Conservation (phyloP, 2,797 vertebrate species). For the Todus mexicanus region DNA sequence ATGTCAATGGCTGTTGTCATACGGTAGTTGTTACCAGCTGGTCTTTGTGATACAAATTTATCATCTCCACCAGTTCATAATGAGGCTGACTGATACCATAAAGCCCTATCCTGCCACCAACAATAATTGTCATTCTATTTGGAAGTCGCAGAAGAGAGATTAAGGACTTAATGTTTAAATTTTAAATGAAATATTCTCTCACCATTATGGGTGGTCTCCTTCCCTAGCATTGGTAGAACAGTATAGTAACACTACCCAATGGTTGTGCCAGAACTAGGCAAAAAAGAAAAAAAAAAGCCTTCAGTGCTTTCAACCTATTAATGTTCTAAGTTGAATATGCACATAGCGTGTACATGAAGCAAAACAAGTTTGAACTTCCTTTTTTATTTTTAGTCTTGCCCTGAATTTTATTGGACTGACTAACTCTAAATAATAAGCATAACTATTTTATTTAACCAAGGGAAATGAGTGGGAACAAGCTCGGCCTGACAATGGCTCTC, state of each 20-base stretch:
- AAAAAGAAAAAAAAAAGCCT: neutral
- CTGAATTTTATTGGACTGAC: conserved; percentile 11
- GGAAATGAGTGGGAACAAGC: conserved; percentile 61
- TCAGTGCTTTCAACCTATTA: neutral
- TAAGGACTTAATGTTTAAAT: conserved; percentile 28
- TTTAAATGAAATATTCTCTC: conserved; percentile 37
- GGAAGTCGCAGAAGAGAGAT: conserved; percentile 1
- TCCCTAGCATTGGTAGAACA: neutral
- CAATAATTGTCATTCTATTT: conserved; percentile 8
- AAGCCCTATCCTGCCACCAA: neutral
- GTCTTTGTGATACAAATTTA: conserved; percentile 27
- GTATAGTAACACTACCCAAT: neutral
- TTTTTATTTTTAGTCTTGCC: conserved; percentile 22
- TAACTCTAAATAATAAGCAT: conserved; percentile 42
- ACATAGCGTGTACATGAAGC: neutral
- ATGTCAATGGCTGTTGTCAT: neutral
- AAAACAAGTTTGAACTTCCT: conserved; percentile 18
- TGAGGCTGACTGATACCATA: neutral
- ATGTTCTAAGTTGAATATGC: neutral
- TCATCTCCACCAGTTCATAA: neutral
- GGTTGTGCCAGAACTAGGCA: neutral
- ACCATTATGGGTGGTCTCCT: conserved; percentile 49
- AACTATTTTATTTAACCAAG: conserved; percentile 58
- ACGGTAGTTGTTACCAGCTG: neutral
- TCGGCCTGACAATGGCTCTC: conserved; percentile 54